Conservation (phyloP, 2,888 invertebrate genomes). For the Teinopalpus imperialis region DNA sequence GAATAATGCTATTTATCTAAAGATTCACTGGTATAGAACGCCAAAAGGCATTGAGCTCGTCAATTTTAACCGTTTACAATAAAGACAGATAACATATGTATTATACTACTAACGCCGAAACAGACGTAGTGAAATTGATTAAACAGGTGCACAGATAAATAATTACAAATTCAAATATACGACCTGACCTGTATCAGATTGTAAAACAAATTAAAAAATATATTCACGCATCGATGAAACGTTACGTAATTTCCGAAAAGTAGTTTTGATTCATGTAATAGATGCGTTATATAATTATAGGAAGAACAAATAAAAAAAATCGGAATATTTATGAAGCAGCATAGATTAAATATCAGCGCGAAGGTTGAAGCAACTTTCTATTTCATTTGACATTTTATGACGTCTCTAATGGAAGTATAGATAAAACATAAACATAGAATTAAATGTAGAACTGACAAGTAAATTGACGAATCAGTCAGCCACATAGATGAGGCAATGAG, state of each 20-base stretch:
- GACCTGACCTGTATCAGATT: conserved; percentile 6
- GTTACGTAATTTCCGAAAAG: conserved; percentile 12
- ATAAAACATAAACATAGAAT: background rate
- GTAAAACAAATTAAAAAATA: conserved; percentile 7
- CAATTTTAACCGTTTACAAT: no score
- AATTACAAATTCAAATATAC: conserved; percentile 11
- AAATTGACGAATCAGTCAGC: no score
- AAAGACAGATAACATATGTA: no score
- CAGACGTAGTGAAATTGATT: no score
- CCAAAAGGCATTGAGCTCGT: no score
- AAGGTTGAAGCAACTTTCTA: conserved; percentile 8
- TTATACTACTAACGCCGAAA: no score
- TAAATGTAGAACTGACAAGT: no score
- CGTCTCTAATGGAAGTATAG: background rate
- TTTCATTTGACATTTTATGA: conserved; percentile 22
- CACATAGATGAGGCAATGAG: no score
- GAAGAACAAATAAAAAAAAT: conserved; percentile 17
- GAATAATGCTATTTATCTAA: no score
- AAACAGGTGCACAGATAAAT: conserved; percentile 15
- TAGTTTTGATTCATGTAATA: conserved; percentile 19
- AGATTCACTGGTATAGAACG: no score
- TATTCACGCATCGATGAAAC: conserved; percentile 4
- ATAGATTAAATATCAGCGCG: conserved; percentile 11
- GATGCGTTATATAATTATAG: conserved; percentile 8
- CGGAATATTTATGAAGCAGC: conserved; percentile 17